phyloP scores from a whole-genome alignment of 2,888 invertebrate genomes.

The Clivina fossor region DNA sequence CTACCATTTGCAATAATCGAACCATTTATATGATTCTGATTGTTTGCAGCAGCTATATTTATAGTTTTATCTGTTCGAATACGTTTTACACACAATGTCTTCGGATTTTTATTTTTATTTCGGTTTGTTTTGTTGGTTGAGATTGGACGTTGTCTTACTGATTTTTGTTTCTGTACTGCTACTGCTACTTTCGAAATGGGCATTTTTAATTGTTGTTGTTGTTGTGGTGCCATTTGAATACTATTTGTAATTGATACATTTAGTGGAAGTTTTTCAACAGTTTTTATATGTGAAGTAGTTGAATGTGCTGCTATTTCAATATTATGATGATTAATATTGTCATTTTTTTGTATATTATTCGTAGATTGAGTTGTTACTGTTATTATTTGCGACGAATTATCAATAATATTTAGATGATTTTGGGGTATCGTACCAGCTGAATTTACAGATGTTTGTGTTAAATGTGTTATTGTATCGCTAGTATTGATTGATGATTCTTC shows the following conservation, averaged over 20 bases:
- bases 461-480: no score
- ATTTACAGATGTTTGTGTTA: no score
- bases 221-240: background rate
- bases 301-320: conserved; percentile 14
- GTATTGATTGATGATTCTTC: no score
- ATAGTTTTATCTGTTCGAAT: conserved; percentile 34
- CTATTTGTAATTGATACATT: conserved; percentile 12
- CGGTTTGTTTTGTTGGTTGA: conserved; percentile 38
- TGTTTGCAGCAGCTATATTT: conserved; percentile 21
- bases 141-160: conserved; percentile 26
- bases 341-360: conserved; percentile 2
- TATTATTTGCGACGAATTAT: no score
- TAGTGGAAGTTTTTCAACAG: conserved; percentile 7
- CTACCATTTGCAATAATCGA: conserved; percentile 46
- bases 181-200: conserved; percentile 15
- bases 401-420: no score
- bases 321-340: conserved; percentile 6
- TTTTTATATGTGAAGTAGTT: conserved; percentile 13
- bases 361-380: no score
- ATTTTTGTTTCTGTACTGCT: conserved; percentile 1
- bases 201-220: conserved; percentile 3
- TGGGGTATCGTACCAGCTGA: no score
- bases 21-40: conserved; percentile 37
- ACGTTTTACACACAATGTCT: conserved; percentile 8
- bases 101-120: conserved; percentile 23